These are phyloP conservation scores for Germaria angustata DNA, from an alignment of 2,888 invertebrate species.

Conservation along the genomic window DNA sequence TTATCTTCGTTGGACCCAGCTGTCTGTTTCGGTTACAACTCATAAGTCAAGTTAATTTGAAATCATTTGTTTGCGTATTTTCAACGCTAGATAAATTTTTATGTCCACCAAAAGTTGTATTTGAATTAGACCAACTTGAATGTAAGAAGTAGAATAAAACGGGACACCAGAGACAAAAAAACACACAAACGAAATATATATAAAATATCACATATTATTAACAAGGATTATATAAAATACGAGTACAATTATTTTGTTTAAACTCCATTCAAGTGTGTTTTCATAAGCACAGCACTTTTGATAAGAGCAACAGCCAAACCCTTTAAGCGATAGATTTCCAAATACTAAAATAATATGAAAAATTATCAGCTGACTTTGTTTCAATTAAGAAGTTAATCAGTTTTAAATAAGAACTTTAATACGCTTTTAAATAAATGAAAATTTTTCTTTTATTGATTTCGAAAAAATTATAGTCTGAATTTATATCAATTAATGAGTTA, in stretches of 20 bases:
- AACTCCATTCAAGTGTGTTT: not conserved
- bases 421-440: too few species aligned
- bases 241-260: constrained; percentile 33
- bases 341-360: too few species aligned
- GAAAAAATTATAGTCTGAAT: too few species aligned
- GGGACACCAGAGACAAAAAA: not conserved
- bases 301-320: not conserved
- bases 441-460: too few species aligned
- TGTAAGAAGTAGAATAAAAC: constrained; percentile 11
- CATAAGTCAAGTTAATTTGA: constrained; percentile 78
- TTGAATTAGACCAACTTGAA: not conserved
- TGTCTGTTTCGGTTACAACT: constrained; percentile 76
- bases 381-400: too few species aligned
- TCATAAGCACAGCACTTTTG: not conserved
- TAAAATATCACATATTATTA: constrained; percentile 59
- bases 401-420: too few species aligned
- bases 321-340: too few species aligned
- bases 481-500: too few species aligned
- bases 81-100: constrained; percentile 75
- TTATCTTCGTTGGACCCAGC: constrained; percentile 65
- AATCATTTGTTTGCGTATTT: constrained; percentile 76
- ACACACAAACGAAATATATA: not conserved
- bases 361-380: too few species aligned
- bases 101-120: constrained; percentile 57
- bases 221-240: constrained; percentile 67